phyloP scores from a whole-genome alignment of 2,888 invertebrate genomes.

The Pantelozetes paolii region DNA sequence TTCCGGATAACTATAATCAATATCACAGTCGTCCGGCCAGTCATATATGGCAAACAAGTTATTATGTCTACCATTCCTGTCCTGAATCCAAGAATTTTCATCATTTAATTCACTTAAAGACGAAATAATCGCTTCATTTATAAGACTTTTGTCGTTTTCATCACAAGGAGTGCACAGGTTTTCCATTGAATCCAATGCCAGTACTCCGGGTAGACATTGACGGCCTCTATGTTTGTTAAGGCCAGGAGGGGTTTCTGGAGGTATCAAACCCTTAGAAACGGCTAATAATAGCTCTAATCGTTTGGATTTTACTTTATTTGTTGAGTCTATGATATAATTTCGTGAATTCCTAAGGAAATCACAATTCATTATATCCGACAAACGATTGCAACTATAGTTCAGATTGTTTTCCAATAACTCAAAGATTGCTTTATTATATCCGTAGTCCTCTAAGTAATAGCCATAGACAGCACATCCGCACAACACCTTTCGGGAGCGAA shows the following conservation, averaged over 20 bases:
- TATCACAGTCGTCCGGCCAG: constrained; percentile 62
- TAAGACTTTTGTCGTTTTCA: constrained; percentile 23
- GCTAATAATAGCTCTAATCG: constrained; percentile 63
- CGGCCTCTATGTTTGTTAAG: constrained; percentile 56
- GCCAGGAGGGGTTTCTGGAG: constrained; percentile 62
- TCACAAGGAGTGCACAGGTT: neutral
- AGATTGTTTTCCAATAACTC: constrained; percentile 68
- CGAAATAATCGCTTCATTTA: constrained; percentile 53
- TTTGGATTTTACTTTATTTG: constrained; percentile 60
- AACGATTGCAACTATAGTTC: constrained; percentile 63
- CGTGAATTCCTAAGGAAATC: constrained; percentile 63
- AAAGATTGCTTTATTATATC: constrained; percentile 64
- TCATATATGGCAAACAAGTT: constrained; percentile 59
- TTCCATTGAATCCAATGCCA: constrained; percentile 23
- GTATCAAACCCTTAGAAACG: constrained; percentile 59
- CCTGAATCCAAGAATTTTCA: constrained; percentile 58
- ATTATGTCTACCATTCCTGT: constrained; percentile 57
- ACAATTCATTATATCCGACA: constrained; percentile 64
- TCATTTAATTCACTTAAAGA: constrained; percentile 58
- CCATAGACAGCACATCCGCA: constrained; percentile 67
- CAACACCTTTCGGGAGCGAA: constrained; percentile 62
- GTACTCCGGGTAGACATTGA: constrained; percentile 45
- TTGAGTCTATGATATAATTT: constrained; percentile 61
- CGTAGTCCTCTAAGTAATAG: constrained; percentile 63
- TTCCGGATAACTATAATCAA: constrained; percentile 51